These are phyloP conservation scores for Rhinophrynus dorsalis DNA, from an alignment of 2,797 vertebrate species.

Conservation along the genomic window DNA sequence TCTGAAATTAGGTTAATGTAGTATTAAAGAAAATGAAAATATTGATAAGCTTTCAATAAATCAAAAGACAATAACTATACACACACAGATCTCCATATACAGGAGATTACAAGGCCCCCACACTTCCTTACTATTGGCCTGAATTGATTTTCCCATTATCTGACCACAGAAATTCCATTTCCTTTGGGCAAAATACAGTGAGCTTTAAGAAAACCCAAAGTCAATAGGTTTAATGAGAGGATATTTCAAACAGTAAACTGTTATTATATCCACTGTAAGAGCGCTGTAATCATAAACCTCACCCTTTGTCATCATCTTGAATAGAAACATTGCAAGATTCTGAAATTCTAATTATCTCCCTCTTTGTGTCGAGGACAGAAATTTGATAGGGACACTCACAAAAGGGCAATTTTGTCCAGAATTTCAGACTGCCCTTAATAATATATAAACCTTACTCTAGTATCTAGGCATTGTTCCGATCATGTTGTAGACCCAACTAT, in stretches of 20 bases:
- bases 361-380: neutral
- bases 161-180: constrained; percentile 16
- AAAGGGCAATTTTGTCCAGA: neutral
- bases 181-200: constrained; percentile 29
- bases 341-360: constrained; percentile 28
- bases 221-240: constrained; percentile 16
- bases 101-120: neutral
- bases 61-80: neutral
- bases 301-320: constrained; percentile 36
- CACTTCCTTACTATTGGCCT: neutral
- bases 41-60: neutral
- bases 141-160: constrained; percentile 32
- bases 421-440: constrained; percentile 16
- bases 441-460: constrained; percentile 2
- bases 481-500: no score
- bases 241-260: neutral
- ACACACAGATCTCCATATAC: neutral
- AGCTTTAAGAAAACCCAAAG: constrained; percentile 11
- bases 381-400: constrained; percentile 5
- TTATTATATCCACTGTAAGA: constrained; percentile 12
- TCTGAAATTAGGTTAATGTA: no score
- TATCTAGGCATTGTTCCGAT: no score
- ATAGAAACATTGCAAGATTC: constrained; percentile 45
- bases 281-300: constrained; percentile 30
- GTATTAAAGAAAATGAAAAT: no score